phyloP scores from a whole-genome alignment of 2,888 invertebrate genomes.

The Pantelozetes paolii region DNA sequence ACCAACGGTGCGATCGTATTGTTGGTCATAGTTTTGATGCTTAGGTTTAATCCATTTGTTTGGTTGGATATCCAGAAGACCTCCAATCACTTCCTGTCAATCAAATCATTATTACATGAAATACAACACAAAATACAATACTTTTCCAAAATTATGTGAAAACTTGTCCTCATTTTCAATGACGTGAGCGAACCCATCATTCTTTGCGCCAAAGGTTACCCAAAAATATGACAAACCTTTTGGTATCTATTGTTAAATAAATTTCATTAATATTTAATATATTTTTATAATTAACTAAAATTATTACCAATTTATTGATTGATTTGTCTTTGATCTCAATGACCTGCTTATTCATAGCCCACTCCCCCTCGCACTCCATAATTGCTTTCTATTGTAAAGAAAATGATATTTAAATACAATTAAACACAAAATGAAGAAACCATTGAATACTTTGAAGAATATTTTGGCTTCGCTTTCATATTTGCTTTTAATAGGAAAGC shows the following conservation, averaged over 20 bases:
- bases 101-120: neutral
- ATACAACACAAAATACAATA: no score
- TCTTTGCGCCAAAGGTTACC: conserved; percentile 82
- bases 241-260: conserved; percentile 61
- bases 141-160: conserved; percentile 83
- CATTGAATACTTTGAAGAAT: conserved; percentile 71
- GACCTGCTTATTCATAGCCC: conserved; percentile 90
- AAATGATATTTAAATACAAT: conserved; percentile 45
- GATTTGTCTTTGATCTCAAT: conserved; percentile 66
- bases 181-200: conserved; percentile 84
- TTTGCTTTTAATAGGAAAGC: conserved; percentile 78
- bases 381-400: conserved; percentile 72
- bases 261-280: neutral
- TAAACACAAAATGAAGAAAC: neutral
- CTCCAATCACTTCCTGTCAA: conserved; percentile 77
- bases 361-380: conserved; percentile 88
- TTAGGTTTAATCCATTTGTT: conserved; percentile 77
- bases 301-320: conserved; percentile 53
- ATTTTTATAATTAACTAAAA: neutral
- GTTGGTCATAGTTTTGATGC: conserved; percentile 49
- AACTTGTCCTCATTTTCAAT: conserved; percentile 88
- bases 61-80: conserved; percentile 84
- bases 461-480: conserved; percentile 84
- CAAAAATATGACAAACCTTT: conserved; percentile 91
- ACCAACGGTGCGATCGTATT: neutral